A percentile compares a stretch with the other conserved stretches of the same genome.
Evolutionary conservation across 1,140 invertebrate genomes (phyloP).

Genomic region (Orussus abietinus): DNA sequence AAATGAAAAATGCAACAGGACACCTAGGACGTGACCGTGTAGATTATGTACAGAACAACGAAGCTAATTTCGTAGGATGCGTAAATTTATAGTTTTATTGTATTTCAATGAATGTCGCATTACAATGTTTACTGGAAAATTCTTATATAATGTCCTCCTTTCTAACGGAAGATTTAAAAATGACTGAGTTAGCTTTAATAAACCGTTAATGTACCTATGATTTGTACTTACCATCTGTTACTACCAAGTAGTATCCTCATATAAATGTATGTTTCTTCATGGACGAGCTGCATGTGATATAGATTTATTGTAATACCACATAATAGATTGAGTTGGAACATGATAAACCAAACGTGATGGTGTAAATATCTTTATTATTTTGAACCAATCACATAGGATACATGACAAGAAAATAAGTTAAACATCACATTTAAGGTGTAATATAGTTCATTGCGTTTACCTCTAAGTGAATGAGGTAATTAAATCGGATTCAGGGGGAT

Average conservation of each 20-base stretch:
- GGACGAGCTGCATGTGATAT: neutral
- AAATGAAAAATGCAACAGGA: neutral
- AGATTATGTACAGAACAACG: neutral
- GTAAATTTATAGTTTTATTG: neutral
- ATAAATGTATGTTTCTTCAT: neutral
- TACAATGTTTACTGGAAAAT: neutral
- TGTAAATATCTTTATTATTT: constrained; percentile 24
- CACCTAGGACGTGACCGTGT: neutral
- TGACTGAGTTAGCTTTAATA: no score
- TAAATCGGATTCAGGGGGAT: neutral
- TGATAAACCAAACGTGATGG: neutral
- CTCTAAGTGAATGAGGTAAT: constrained; percentile 3
- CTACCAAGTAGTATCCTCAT: constrained; percentile 3
- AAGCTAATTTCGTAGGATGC: neutral
- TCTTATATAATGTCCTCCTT: neutral
- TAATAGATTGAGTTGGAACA: neutral
- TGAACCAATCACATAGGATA: constrained; percentile 24
- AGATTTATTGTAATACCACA: neutral
- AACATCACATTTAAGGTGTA: constrained; percentile 34
- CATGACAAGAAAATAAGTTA: constrained; percentile 37
- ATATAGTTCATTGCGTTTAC: constrained; percentile 22
- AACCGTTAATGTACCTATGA: neutral
- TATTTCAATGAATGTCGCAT: constrained; percentile 1
- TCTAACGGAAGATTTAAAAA: neutral
- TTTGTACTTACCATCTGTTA: neutral